Evolutionary conservation across 1,140 invertebrate genomes (phyloP).

Genomic region (Protaetia brevitarsis): DNA sequence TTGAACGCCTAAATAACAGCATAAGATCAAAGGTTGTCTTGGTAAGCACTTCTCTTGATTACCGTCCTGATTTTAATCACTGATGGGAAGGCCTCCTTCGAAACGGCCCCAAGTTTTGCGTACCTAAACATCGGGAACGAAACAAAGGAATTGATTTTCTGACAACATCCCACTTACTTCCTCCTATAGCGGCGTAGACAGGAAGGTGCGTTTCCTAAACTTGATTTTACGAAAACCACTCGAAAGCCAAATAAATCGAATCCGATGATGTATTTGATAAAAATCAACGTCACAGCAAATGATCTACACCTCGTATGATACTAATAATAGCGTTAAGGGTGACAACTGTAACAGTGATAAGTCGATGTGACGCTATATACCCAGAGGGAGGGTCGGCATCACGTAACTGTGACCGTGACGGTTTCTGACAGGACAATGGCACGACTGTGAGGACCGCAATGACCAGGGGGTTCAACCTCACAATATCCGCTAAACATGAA

Average conservation of each 20-base stretch:
- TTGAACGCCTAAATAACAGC: background rate
- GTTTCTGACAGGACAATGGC: constrained; percentile 28
- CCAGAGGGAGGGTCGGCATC: background rate
- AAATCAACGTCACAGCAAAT: background rate
- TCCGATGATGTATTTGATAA: background rate
- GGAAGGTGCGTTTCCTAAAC: no score
- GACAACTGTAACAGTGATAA: constrained; percentile 16
- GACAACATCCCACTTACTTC: no score
- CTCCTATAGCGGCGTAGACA: no score
- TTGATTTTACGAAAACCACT: background rate
- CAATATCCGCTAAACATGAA: constrained; percentile 25
- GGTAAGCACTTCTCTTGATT: background rate
- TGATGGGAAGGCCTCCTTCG: background rate
- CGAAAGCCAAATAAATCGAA: background rate
- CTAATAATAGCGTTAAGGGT: constrained; percentile 1
- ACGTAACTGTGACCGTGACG: constrained; percentile 22
- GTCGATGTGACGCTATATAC: background rate
- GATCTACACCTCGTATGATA: background rate
- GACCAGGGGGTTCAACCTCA: constrained; percentile 24
- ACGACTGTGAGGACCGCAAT: constrained; percentile 7
- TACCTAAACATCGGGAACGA: no score
- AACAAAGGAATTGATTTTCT: no score
- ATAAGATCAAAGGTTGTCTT: background rate
- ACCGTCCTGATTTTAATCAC: background rate
- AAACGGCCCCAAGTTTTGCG: no score